Percentiles rank a stretch among this genome's conserved stretches.
These are phyloP conservation scores for Monomorium pharaonis DNA, from an alignment of 1,140 invertebrate species.

Conservation along the genomic window DNA sequence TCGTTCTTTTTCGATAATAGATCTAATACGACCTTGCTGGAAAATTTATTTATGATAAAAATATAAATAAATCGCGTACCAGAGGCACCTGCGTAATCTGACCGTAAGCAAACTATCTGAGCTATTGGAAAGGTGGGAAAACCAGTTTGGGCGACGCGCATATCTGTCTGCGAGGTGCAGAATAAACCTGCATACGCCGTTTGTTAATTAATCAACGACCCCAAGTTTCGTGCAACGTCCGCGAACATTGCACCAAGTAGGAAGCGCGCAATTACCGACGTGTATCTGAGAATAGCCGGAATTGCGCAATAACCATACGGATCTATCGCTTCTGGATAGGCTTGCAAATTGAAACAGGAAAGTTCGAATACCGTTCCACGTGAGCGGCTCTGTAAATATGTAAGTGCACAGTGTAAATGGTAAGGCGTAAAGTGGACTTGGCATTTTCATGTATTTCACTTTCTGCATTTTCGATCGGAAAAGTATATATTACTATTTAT, in stretches of 20 bases:
- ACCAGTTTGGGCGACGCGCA: conserved; percentile 32
- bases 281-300: conserved; percentile 1
- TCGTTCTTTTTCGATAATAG: not conserved
- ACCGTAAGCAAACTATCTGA: not conserved
- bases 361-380: conserved; percentile 10
- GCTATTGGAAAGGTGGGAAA: conserved; percentile 46
- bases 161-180: conserved; percentile 8
- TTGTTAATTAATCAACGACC: conserved; percentile 21
- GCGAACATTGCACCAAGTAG: not conserved
- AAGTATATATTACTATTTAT: not conserved
- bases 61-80: not conserved
- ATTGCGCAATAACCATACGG: conserved; percentile 10
- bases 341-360: not conserved
- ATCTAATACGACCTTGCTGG: conserved; percentile 9
- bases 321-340: not conserved
- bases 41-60: not conserved
- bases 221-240: conserved; percentile 5
- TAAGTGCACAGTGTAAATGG: not conserved
- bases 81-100: not conserved
- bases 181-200: not conserved
- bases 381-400: not conserved
- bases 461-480: not conserved
- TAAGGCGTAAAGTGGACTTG: not conserved
- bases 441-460: not conserved
- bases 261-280: conserved; percentile 6